These are phyloP conservation scores for Pseudolaguvia tuberculata DNA, from an alignment of 2,113 vertebrate genomes.

Conservation along the genomic window DNA sequence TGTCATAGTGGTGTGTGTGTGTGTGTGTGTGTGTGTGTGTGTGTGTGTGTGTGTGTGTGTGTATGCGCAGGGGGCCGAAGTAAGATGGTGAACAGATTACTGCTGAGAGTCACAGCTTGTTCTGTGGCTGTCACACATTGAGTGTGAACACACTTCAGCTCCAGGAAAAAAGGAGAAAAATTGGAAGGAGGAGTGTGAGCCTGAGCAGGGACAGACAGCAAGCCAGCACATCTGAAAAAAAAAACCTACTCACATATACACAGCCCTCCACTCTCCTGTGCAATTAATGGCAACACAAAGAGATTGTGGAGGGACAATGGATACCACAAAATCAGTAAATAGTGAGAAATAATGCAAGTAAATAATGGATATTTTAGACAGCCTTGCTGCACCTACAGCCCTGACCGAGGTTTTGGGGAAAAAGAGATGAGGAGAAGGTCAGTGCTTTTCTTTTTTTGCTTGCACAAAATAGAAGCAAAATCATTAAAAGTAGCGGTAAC, in stretches of 20 bases:
- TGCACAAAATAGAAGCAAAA: slow-evolving; percentile 84
- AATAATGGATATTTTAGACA: slow-evolving; percentile 80
- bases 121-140: slow-evolving; percentile 43
- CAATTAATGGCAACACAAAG: slow-evolving; percentile 47
- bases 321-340: slow-evolving; percentile 64
- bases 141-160: slow-evolving; percentile 48
- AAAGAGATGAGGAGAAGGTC: slow-evolving; percentile 63
- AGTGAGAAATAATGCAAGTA: slow-evolving; percentile 66
- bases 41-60: slow-evolving; percentile 18
- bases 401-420: slow-evolving; percentile 51
- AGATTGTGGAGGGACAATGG: slow-evolving; percentile 61
- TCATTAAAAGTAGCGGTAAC: slow-evolving; percentile 90
- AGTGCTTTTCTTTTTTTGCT: slow-evolving; percentile 77
- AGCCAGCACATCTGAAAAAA: slow-evolving; percentile 24
- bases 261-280: slow-evolving; percentile 24
- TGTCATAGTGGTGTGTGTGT: slow-evolving; percentile 12
- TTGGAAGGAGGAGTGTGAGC: neutral
- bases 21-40: slow-evolving; percentile 9
- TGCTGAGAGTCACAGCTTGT: slow-evolving; percentile 49
- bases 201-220: slow-evolving; percentile 1
- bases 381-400: slow-evolving; percentile 72
- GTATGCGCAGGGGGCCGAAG: slow-evolving; percentile 10
- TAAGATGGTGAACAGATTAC: slow-evolving; percentile 44
- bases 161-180: slow-evolving; percentile 18
- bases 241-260: neutral